These are phyloP conservation scores for Apistogramma diplotaenia DNA, from an alignment of 2,113 vertebrate genomes.

Conservation along the genomic window DNA sequence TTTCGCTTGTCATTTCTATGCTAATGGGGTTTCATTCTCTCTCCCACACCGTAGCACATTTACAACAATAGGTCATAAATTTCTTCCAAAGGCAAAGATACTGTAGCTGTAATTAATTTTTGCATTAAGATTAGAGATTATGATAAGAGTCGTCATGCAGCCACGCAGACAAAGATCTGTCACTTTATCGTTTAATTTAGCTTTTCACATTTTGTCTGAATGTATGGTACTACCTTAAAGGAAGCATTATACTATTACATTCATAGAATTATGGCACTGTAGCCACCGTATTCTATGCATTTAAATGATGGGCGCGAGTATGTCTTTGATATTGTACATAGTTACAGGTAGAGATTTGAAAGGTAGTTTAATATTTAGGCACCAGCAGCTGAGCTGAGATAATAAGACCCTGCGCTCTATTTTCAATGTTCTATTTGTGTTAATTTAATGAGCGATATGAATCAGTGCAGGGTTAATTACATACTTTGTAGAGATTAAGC, in stretches of 20 bases:
- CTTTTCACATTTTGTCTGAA: not conserved
- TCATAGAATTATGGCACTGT: not conserved
- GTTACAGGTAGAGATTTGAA: not conserved
- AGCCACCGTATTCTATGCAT: not conserved
- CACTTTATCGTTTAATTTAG: conserved; percentile 7
- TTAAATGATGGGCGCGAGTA: not conserved
- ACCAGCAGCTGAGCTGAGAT: conserved; percentile 13
- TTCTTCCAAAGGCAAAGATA: conserved; percentile 26
- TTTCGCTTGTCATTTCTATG: conserved; percentile 21
- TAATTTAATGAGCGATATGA: conserved; percentile 68
- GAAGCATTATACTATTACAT: not conserved
- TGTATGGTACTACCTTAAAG: not conserved
- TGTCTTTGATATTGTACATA: not conserved
- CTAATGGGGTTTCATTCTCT: conserved; percentile 30
- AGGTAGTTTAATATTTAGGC: conserved; percentile 7
- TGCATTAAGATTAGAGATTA: conserved; percentile 24
- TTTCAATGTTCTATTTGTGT: conserved; percentile 42
- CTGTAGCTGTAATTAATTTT: conserved; percentile 37
- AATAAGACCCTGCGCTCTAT: conserved; percentile 29
- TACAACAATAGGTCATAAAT: conserved; percentile 38
- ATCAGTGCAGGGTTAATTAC: conserved; percentile 74
- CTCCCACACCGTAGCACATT: conserved; percentile 11
- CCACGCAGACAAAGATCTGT: conserved; percentile 5
- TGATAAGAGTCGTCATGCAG: not conserved
- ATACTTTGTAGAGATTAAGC: conserved; percentile 64